Conservation (phyloP, 2,888 invertebrate genomes). For the Shargacucullia verbasci region DNA sequence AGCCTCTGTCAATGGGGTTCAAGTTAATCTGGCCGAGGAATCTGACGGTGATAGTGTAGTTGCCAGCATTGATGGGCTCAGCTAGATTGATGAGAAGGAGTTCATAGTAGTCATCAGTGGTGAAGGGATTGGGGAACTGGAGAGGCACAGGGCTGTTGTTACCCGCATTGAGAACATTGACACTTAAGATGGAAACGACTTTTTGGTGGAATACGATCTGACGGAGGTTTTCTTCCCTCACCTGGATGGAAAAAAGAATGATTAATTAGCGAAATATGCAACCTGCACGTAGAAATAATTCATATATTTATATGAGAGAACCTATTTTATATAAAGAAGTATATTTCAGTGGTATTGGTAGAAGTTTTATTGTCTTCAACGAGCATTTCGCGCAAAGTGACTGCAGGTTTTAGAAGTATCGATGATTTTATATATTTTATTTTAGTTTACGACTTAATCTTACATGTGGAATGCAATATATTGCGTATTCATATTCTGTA, state of each 20-base stretch:
- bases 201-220: constrained; percentile 83
- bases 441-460: too few species aligned
- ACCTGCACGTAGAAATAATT: too few species aligned
- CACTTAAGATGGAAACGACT: constrained; percentile 69
- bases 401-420: too few species aligned
- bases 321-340: too few species aligned
- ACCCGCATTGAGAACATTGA: constrained; percentile 62
- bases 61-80: constrained; percentile 64
- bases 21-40: constrained; percentile 76
- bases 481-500: too few species aligned
- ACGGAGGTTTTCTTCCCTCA: constrained; percentile 65
- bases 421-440: too few species aligned
- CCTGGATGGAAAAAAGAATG: constrained; percentile 57
- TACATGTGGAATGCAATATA: too few species aligned
- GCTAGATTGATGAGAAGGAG: constrained; percentile 75
- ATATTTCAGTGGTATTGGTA: too few species aligned
- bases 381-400: too few species aligned
- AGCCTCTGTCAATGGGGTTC: constrained; percentile 81
- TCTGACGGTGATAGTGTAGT: constrained; percentile 71
- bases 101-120: constrained; percentile 74
- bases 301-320: too few species aligned
- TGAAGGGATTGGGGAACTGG: constrained; percentile 64
- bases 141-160: constrained; percentile 64
- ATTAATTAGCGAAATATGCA: too few species aligned
- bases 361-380: too few species aligned